Percentiles rank a stretch among this genome's conserved stretches.
Conservation (phyloP, 2,113 vertebrate species). For the Marmota flaviventris region DNA sequence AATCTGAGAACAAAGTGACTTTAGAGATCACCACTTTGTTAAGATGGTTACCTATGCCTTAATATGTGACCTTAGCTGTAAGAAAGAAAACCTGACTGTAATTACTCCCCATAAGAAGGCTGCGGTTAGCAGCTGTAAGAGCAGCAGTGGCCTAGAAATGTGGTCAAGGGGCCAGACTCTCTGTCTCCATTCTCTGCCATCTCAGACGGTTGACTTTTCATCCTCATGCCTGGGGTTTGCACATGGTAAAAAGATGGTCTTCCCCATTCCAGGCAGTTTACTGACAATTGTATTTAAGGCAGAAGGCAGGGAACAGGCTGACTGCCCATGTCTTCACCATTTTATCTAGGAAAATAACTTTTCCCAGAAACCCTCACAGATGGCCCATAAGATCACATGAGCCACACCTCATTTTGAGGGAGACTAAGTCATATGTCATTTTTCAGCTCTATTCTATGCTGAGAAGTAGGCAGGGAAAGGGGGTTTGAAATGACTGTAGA, state of each 20-base stretch:
- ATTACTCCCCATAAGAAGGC: not conserved
- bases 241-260: not conserved
- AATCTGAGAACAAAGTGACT: not conserved
- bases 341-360: conserved; percentile 2
- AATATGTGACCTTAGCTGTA: not conserved
- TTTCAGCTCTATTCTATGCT: not conserved
- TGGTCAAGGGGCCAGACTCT: not conserved
- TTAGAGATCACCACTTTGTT: conserved; percentile 18
- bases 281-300: not conserved
- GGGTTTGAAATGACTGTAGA: not conserved
- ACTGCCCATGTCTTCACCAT: not conserved
- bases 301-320: not conserved
- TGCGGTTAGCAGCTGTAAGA: not conserved
- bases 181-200: not conserved
- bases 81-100: not conserved
- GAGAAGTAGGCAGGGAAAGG: conserved; percentile 24
- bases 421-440: not conserved
- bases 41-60: not conserved
- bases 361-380: not conserved
- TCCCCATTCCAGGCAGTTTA: not conserved
- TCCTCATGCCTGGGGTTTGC: not conserved
- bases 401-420: not conserved
- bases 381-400: not conserved
- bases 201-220: not conserved
- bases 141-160: not conserved